Evolutionary conservation across 2,888 invertebrate genomes (phyloP).

Genomic region (Periphyllus acericola): DNA sequence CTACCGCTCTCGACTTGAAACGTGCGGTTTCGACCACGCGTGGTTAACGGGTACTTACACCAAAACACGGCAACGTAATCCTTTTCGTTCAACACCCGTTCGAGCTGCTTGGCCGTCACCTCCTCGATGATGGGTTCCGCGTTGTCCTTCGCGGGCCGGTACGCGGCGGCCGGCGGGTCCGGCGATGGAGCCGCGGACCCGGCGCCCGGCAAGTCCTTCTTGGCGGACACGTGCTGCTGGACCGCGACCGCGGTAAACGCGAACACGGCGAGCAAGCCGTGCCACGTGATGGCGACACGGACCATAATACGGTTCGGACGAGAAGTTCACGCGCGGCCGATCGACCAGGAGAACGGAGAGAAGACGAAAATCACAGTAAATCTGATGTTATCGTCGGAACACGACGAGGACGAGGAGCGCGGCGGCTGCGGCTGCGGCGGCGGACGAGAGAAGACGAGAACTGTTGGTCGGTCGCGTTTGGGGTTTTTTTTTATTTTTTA

Average conservation of each 20-base stretch:
- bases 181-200: slow-evolving; percentile 64
- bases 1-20: too few species aligned
- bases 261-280: slow-evolving; percentile 37
- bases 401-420: too few species aligned
- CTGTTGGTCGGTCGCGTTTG: not conserved
- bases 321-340: not conserved
- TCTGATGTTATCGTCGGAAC: too few species aligned
- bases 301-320: not conserved
- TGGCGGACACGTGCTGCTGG: slow-evolving; percentile 63
- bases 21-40: too few species aligned
- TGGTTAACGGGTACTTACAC: slow-evolving; percentile 93
- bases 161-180: slow-evolving; percentile 32
- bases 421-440: not conserved
- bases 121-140: slow-evolving; percentile 88
- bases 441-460: not conserved
- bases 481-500: not conserved
- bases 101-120: slow-evolving; percentile 91
- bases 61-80: slow-evolving; percentile 95
- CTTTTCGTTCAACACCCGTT: slow-evolving; percentile 87
- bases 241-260: slow-evolving; percentile 42
- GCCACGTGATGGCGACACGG: slow-evolving; percentile 18
- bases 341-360: not conserved
- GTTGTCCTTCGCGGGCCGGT: slow-evolving; percentile 31
- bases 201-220: slow-evolving; percentile 64
- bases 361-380: not conserved